Evolutionary conservation across 2,888 invertebrate genomes (phyloP).

Genomic region (Eupithecia insigniata): DNA sequence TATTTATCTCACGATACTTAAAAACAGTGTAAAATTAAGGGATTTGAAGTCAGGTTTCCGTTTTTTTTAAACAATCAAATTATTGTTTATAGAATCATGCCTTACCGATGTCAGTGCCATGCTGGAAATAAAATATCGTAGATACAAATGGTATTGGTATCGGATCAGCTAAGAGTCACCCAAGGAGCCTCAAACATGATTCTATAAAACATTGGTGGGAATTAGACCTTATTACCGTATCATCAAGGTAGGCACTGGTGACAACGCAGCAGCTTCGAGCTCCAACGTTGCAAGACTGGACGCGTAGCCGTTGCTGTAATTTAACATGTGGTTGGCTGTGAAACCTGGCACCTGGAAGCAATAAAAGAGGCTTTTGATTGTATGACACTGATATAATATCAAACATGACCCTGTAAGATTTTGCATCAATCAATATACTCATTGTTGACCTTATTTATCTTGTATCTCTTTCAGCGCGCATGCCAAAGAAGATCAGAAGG

Average conservation of each 20-base stretch:
- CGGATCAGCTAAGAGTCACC: too few species aligned
- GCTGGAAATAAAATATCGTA: too few species aligned
- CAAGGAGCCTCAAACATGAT: too few species aligned
- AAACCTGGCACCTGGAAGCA: conserved; percentile 84
- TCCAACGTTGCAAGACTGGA: conserved; percentile 85
- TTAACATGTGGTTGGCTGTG: conserved; percentile 83
- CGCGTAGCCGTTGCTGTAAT: conserved; percentile 84
- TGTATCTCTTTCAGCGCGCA: neutral
- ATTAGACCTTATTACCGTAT: conserved; percentile 69
- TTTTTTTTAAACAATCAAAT: too few species aligned
- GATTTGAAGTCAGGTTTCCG: too few species aligned
- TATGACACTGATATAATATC: neutral
- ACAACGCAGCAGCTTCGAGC: conserved; percentile 77
- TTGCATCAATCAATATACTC: neutral
- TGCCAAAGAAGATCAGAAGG: neutral
- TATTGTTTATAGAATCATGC: too few species aligned
- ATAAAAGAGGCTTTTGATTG: neutral
- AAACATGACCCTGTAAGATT: neutral
- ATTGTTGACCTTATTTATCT: neutral
- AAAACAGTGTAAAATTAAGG: too few species aligned
- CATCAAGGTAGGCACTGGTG: conserved; percentile 80
- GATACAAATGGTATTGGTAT: too few species aligned
- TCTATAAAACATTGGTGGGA: neutral
- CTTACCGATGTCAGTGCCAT: too few species aligned
- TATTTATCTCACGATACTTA: too few species aligned